These are phyloP conservation scores for Macrosteles quadrilineatus DNA, from an alignment of 1,140 invertebrate genomes.

Conservation along the genomic window DNA sequence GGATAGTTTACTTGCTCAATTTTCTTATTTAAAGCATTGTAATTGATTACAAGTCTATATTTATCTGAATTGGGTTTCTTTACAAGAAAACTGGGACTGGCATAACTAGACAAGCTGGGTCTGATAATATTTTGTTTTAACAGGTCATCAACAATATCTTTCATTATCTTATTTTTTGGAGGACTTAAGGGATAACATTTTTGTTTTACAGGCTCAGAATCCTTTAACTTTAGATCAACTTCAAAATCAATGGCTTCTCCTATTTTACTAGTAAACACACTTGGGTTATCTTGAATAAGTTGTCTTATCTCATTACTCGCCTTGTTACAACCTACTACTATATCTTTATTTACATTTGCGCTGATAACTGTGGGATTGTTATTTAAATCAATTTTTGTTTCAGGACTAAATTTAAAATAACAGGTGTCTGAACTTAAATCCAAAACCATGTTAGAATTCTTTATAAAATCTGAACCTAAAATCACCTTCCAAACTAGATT, in stretches of 20 bases:
- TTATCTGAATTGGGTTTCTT: neutral
- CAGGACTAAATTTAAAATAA: neutral
- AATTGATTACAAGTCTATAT: slow-evolving; percentile 1
- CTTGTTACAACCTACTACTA: neutral
- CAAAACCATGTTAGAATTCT: neutral
- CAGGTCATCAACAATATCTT: neutral
- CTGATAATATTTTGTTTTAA: neutral
- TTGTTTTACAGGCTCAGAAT: neutral
- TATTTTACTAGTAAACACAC: slow-evolving; percentile 1
- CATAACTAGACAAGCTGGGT: neutral
- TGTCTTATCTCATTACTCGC: neutral
- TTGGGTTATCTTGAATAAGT: neutral
- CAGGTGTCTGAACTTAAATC: neutral
- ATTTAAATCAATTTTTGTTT: neutral
- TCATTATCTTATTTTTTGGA: neutral
- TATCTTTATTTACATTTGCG: neutral
- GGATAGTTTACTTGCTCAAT: neutral
- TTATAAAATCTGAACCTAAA: neutral
- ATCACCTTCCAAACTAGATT: neutral
- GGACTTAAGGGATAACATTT: neutral
- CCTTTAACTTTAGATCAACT: neutral
- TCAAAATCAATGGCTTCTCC: slow-evolving; percentile 1
- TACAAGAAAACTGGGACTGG: neutral
- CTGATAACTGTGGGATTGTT: no score
- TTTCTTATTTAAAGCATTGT: neutral